Evolutionary conservation across 2,888 invertebrate species (phyloP).

Genomic region (Dasypolia templi): DNA sequence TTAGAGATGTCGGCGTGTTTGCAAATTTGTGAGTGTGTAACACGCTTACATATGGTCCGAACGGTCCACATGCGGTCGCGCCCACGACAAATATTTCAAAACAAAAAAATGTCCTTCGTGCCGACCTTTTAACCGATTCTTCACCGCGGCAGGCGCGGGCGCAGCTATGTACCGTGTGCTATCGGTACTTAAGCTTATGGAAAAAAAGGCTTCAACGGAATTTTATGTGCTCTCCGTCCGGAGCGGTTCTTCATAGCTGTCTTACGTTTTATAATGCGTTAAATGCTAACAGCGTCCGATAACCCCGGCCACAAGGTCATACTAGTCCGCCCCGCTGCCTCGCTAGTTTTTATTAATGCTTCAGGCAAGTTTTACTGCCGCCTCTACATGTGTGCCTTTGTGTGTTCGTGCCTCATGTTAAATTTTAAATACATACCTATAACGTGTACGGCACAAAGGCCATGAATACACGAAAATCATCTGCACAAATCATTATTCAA

Average conservation of each 20-base stretch:
- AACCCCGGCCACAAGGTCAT: slow-evolving; percentile 88
- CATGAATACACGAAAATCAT: slow-evolving; percentile 40
- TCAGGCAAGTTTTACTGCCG: slow-evolving; percentile 75
- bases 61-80: slow-evolving; percentile 75
- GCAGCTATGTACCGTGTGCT: slow-evolving; percentile 81
- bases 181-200: slow-evolving; percentile 82
- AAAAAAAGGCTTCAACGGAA: slow-evolving; percentile 89
- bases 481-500: slow-evolving; percentile 26
- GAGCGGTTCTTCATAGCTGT: slow-evolving; percentile 88
- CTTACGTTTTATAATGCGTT: slow-evolving; percentile 86
- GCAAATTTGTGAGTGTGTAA: slow-evolving; percentile 57
- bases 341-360: slow-evolving; percentile 79
- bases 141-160: slow-evolving; percentile 64
- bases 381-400: slow-evolving; percentile 62
- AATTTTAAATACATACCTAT: slow-evolving; percentile 48
- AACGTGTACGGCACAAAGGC: slow-evolving; percentile 31
- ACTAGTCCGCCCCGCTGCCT: slow-evolving; percentile 78
- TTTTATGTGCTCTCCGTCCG: slow-evolving; percentile 84
- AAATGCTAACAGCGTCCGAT: slow-evolving; percentile 89
- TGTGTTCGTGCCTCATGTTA: slow-evolving; percentile 54
- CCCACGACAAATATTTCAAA: slow-evolving; percentile 76
- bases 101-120: slow-evolving; percentile 86
- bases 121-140: slow-evolving; percentile 86
- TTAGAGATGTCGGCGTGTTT: slow-evolving; percentile 34
- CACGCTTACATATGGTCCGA: slow-evolving; percentile 70